These are phyloP conservation scores for Vulpes vulpes DNA, from an alignment of 2,113 vertebrate species.

Conservation along the genomic window DNA sequence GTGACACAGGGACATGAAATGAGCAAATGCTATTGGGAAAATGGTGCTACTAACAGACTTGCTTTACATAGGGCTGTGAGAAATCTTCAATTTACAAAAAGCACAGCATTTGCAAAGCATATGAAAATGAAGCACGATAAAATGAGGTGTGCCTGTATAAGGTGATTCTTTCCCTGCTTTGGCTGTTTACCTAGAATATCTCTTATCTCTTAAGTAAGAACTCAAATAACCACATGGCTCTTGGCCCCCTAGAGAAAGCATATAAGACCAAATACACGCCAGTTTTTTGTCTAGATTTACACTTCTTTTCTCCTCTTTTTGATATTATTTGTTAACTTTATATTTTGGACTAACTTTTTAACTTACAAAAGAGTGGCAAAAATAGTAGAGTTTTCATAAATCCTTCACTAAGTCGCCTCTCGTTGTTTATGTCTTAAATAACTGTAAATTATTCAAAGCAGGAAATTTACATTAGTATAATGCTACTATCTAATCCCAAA, in stretches of 20 bases:
- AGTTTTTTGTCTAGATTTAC: background rate
- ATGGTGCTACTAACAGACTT: background rate
- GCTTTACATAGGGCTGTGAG: background rate
- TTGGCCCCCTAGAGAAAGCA: background rate
- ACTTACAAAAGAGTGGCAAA: background rate
- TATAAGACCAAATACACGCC: background rate
- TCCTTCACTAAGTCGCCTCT: background rate
- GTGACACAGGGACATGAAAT: background rate
- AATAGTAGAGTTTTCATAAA: background rate
- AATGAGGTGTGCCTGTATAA: background rate
- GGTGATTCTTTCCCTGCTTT: background rate
- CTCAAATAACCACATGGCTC: background rate
- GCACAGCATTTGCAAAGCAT: background rate
- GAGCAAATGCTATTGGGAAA: background rate
- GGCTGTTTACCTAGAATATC: background rate
- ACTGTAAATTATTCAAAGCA: background rate
- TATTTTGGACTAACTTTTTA: conserved; percentile 9
- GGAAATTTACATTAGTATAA: background rate
- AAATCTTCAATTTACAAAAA: background rate
- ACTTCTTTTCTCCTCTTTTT: background rate
- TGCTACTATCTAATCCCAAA: background rate
- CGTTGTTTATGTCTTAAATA: background rate
- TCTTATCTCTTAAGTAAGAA: background rate
- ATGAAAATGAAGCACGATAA: background rate
- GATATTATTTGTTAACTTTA: background rate